Evolutionary conservation across 2,888 invertebrate genomes (phyloP).

Genomic region (Nemotelus pantherinus): DNA sequence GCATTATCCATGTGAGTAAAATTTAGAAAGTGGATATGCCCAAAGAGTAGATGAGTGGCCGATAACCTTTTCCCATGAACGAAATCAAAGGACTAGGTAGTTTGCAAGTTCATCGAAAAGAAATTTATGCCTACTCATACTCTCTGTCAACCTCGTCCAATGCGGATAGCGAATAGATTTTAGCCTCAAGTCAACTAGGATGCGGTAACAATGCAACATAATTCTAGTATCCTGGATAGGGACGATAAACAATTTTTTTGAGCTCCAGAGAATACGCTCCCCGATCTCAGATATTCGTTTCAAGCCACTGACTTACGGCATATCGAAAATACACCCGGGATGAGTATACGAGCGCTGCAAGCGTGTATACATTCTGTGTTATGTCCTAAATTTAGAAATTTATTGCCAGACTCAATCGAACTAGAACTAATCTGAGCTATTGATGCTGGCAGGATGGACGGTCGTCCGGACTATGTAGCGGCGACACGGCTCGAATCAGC

Average conservation of each 20-base stretch:
- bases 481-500: conserved; percentile 19
- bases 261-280: no score
- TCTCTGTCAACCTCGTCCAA: no score
- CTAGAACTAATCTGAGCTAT: conserved; percentile 39
- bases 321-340: neutral
- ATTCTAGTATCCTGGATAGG: no score
- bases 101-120: no score
- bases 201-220: no score
- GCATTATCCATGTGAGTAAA: conserved; percentile 9
- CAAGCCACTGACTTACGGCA: conserved; percentile 3
- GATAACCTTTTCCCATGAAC: no score
- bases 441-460: conserved; percentile 26
- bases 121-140: no score
- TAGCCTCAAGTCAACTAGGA: no score
- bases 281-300: no score
- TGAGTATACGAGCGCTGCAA: neutral
- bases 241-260: no score
- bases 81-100: no score
- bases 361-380: conserved; percentile 16
- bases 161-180: no score
- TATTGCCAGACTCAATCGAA: conserved; percentile 39
- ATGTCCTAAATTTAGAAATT: conserved; percentile 40
- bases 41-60: neutral
- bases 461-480: neutral
- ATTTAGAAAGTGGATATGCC: neutral